phyloP scores from a whole-genome alignment of 2,113 vertebrate species.

The Periophthalmus modestus region DNA sequence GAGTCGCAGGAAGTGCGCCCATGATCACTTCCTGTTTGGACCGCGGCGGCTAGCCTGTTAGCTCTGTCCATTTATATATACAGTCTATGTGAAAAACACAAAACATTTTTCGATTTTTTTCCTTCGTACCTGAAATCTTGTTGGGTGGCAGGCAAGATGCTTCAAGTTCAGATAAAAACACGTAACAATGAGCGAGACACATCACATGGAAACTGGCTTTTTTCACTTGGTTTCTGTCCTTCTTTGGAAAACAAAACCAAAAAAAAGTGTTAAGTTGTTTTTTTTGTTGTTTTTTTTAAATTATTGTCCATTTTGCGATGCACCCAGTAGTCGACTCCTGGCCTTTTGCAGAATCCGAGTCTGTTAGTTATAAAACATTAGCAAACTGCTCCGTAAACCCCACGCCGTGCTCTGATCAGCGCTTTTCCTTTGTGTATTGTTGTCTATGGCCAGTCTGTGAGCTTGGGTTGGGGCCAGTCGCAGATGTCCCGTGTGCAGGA shows the following conservation, averaged over 20 bases:
- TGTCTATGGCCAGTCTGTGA: slow-evolving; percentile 20
- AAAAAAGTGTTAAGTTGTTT: slow-evolving; percentile 9
- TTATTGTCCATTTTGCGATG: slow-evolving; percentile 26
- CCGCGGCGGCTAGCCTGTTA: no score
- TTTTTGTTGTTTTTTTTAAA: not conserved
- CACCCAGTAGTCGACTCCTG: slow-evolving; percentile 10
- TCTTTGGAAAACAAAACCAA: slow-evolving; percentile 67
- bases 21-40: no score
- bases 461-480: slow-evolving; percentile 26
- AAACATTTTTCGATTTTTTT: slow-evolving; percentile 34
- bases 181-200: slow-evolving; percentile 20
- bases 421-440: slow-evolving; percentile 16
- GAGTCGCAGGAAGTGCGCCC: no score
- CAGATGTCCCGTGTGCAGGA: slow-evolving; percentile 27
- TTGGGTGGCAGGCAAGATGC: slow-evolving; percentile 22
- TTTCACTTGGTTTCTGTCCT: slow-evolving; percentile 10
- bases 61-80: no score
- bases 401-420: not conserved
- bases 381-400: slow-evolving; percentile 3
- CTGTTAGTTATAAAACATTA: slow-evolving; percentile 27
- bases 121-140: slow-evolving; percentile 54
- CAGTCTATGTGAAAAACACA: slow-evolving; percentile 24
- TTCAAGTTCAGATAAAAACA: slow-evolving; percentile 33
- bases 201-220: slow-evolving; percentile 5
- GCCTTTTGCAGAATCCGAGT: slow-evolving; percentile 14